Evolutionary conservation across 2,113 vertebrate genomes (phyloP).

Genomic region (Corynorhinus townsendii): DNA sequence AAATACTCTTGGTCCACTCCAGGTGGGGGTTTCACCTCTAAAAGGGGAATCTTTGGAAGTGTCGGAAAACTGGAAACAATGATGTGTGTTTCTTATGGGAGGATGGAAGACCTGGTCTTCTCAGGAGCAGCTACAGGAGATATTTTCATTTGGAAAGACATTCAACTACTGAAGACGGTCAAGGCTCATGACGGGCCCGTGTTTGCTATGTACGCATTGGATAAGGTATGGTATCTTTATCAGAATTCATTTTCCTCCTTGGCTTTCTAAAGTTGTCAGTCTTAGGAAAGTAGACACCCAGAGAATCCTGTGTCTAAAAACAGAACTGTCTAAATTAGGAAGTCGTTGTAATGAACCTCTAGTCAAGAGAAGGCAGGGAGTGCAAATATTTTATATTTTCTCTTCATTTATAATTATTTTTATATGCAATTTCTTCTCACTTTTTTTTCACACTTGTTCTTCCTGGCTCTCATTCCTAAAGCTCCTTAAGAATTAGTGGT

Average conservation of each 20-base stretch:
- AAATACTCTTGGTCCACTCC: not conserved
- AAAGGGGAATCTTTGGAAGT: conserved; percentile 91
- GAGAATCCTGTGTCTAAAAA: not conserved
- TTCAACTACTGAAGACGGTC: conserved; percentile 90
- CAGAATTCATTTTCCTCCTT: not conserved
- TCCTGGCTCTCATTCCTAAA: not conserved
- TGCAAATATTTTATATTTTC: not conserved
- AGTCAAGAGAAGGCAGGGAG: not conserved
- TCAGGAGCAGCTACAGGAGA: conserved; percentile 95
- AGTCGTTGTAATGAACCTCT: not conserved
- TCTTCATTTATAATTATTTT: not conserved
- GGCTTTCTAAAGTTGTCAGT: not conserved
- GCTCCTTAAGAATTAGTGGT: not conserved
- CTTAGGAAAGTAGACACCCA: not conserved
- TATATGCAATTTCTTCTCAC: not conserved
- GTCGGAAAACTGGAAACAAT: conserved; percentile 93
- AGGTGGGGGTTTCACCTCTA: conserved; percentile 96
- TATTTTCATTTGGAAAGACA: conserved; percentile 97
- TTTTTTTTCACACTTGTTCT: not conserved
- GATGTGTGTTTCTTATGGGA: conserved; percentile 94
- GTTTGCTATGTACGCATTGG: conserved; percentile 96
- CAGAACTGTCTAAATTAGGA: not conserved
- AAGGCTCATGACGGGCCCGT: conserved; percentile 98
- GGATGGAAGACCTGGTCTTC: conserved; percentile 92
- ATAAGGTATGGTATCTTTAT: conserved; percentile 86